Percentiles rank a stretch among this genome's conserved stretches.
phyloP scores from a whole-genome alignment of 2,113 vertebrate genomes.

The Bubo scandiacus region DNA sequence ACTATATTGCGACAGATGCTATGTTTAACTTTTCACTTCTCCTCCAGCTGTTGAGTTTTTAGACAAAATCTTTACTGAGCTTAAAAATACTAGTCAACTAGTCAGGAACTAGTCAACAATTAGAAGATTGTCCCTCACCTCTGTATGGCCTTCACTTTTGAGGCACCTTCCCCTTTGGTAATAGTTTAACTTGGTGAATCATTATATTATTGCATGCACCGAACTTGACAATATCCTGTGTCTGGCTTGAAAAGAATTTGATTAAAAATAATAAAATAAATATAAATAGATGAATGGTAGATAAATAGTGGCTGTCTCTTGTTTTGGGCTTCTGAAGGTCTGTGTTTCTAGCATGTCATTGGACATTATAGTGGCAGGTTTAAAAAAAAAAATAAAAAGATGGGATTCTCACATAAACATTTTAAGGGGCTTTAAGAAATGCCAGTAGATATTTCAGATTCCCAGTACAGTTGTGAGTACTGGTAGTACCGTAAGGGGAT shows the following conservation, averaged over 20 bases:
- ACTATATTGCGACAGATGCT: background rate
- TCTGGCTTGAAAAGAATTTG: background rate
- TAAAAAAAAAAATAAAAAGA: background rate
- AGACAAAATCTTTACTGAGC: background rate
- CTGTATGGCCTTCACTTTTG: background rate
- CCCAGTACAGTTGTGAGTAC: background rate
- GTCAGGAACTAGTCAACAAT: background rate
- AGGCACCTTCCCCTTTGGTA: background rate
- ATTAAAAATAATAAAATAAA: background rate
- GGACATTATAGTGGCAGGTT: background rate
- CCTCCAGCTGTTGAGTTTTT: background rate
- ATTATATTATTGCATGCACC: background rate
- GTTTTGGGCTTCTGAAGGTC: background rate
- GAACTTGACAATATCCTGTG: background rate
- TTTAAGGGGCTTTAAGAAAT: background rate
- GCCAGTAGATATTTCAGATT: background rate
- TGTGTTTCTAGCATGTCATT: background rate
- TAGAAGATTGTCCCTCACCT: background rate
- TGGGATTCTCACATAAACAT: background rate
- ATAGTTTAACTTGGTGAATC: background rate
- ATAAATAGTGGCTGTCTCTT: background rate
- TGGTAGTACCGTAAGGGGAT: rapidly evolving
- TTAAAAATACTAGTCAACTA: background rate
- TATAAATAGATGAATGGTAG: background rate
- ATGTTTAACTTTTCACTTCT: background rate